phyloP scores from a whole-genome alignment of 2,888 invertebrate species.

The Rugalucina vietnamica region DNA sequence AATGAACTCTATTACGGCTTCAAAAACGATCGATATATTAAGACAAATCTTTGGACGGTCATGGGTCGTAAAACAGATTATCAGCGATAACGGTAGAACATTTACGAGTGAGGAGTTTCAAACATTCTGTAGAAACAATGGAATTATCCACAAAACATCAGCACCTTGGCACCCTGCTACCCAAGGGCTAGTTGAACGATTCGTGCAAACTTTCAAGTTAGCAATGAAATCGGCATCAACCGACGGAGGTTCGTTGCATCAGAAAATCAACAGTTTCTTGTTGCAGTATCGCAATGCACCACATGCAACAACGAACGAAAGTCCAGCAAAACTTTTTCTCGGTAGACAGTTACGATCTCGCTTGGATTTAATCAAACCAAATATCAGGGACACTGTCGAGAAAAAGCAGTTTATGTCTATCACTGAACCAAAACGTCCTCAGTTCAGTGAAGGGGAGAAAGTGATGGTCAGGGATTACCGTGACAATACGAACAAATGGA shows the following conservation, averaged over 20 bases:
- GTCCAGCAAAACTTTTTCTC: slow-evolving; percentile 53
- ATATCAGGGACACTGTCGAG: slow-evolving; percentile 8
- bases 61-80: background rate
- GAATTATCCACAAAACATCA: slow-evolving; percentile 49
- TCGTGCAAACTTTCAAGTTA: slow-evolving; percentile 58
- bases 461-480: slow-evolving; percentile 28
- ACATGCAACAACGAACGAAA: slow-evolving; percentile 39
- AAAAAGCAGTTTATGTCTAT: background rate
- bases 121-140: slow-evolving; percentile 46
- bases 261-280: slow-evolving; percentile 38
- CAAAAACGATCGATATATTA: slow-evolving; percentile 36
- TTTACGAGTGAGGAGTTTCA: slow-evolving; percentile 50
- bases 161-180: slow-evolving; percentile 53
- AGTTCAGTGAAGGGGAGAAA: slow-evolving; percentile 4
- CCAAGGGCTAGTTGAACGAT: slow-evolving; percentile 57
- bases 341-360: slow-evolving; percentile 39
- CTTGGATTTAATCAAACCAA: background rate
- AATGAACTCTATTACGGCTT: slow-evolving; percentile 47
- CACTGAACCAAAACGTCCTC: background rate
- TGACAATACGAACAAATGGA: background rate
- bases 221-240: slow-evolving; percentile 35
- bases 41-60: slow-evolving; percentile 29
- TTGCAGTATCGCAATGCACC: slow-evolving; percentile 36
- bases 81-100: slow-evolving; percentile 48
- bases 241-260: slow-evolving; percentile 28